phyloP scores from a whole-genome alignment of 2,888 invertebrate genomes.

The Holacanthella duospinosa region DNA sequence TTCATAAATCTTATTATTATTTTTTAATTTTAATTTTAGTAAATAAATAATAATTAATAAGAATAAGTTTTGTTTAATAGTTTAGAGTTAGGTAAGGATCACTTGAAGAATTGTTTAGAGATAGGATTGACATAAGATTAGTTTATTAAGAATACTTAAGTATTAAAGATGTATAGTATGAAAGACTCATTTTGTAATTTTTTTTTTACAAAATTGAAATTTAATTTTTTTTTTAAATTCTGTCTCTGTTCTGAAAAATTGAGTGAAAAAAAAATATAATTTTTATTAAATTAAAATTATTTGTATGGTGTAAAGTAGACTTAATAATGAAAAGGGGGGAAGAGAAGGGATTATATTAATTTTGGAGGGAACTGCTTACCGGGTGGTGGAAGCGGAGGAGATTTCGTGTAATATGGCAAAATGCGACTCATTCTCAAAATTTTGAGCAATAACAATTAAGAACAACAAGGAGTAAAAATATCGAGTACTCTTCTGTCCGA shows the following conservation, averaged over 20 bases:
- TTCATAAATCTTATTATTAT: too few relatives aligned
- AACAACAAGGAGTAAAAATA: background rate
- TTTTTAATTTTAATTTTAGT: too few relatives aligned
- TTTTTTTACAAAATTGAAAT: background rate
- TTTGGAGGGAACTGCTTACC: conserved; percentile 5
- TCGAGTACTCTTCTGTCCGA: background rate
- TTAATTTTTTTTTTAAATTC: background rate
- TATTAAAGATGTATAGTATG: too few relatives aligned
- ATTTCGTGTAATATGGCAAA: background rate
- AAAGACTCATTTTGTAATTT: background rate
- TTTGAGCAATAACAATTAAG: background rate
- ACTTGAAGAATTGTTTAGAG: too few relatives aligned
- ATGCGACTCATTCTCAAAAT: background rate
- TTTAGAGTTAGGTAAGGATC: too few relatives aligned
- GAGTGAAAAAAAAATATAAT: background rate
- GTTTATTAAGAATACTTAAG: too few relatives aligned
- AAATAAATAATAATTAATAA: too few relatives aligned
- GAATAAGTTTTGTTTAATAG: too few relatives aligned
- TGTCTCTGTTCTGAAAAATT: background rate
- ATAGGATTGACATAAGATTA: too few relatives aligned
- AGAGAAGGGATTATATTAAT: background rate
- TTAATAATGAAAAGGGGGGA: background rate
- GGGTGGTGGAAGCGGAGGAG: background rate
- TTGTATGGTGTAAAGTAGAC: background rate
- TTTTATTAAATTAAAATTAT: background rate